Evolutionary conservation across 2,888 invertebrate genomes (phyloP), one percentile per base, ranked within the genome.

Genomic region (Alsophila aescularia): DNA sequence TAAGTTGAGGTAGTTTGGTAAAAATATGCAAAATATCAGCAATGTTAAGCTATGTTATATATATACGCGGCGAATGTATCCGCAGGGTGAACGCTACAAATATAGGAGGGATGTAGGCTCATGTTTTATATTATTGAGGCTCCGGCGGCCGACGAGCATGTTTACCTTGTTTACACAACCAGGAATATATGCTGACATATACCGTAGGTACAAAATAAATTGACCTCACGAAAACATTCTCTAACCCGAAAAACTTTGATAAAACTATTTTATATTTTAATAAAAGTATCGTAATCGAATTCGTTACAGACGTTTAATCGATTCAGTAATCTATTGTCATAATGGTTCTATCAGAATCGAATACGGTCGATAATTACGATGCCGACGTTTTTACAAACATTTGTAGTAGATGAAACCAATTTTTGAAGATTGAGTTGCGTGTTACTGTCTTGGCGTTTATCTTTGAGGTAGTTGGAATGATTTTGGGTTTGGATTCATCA

Each of bases 81-180:
- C 57, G 74, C 70, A 73, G 78, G 78, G 75, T 65, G 75, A 78
- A 66, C 62, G 80, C 58, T 64, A 69, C 78, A 78, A 74, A 81
- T 76, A 79, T 74, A 79, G 75, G 73, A 74, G 78, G 80, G 76
- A 81, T 83, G 78, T 75, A 77, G 73, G 75, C 72, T 73, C 80
- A 81, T 87, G 85, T 87, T 89, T 88, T 88, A 87, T 89, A 89
- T 89, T 90, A 90, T 89, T 90, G 86, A 86, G 79, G 82, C 74
- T 73, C 74, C 76, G 75, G 70, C 74, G 70, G 77, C 70, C 73
- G 72, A 66, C 69, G 62, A 68, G 66, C 65, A 69, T 62, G 75
- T 74, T 83, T 83, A 82, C 87, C 85, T 84, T 90, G 85, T 86
- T 87, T 85, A 85, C 84, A 76, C 73, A 48, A 44, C 49, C 34